Evolutionary conservation across 2,888 invertebrate genomes (phyloP).

Genomic region (Meghimatium bilineatum): DNA sequence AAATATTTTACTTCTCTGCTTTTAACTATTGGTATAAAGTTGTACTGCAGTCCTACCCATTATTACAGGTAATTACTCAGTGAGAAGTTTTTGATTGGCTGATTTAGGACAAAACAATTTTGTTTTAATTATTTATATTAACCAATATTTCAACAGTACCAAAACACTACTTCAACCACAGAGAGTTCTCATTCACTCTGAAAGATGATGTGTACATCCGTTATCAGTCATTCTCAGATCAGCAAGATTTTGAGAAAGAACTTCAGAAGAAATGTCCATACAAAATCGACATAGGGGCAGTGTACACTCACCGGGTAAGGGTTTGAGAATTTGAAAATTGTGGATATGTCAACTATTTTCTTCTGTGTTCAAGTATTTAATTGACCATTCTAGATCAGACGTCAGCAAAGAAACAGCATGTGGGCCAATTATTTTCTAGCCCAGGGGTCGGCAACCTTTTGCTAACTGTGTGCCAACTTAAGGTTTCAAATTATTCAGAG

Average conservation of each 20-base stretch:
- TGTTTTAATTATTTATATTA: background rate
- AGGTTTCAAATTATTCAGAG: no score
- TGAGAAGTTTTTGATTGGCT: no score
- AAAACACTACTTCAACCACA: slow-evolving; percentile 78
- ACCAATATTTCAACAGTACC: slow-evolving; percentile 68
- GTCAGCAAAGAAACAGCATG: no score
- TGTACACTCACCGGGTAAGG: slow-evolving; percentile 81
- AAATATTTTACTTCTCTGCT: no score
- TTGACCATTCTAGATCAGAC: background rate
- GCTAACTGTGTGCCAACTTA: no score
- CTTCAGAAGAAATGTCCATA: slow-evolving; percentile 88
- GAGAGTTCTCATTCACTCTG: slow-evolving; percentile 97
- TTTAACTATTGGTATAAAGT: no score
- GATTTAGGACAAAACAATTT: no score
- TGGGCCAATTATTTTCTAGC: no score
- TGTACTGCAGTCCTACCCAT: no score
- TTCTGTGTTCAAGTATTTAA: background rate
- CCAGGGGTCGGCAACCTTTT: no score
- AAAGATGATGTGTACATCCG: slow-evolving; percentile 94
- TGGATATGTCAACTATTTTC: background rate
- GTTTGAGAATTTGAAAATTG: background rate
- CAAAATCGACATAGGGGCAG: slow-evolving; percentile 97
- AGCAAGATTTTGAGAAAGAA: slow-evolving; percentile 88
- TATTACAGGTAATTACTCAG: no score
- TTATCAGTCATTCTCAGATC: slow-evolving; percentile 89